Evolutionary conservation across 2,113 vertebrate genomes (phyloP).

Genomic region (Numenius arquata): DNA sequence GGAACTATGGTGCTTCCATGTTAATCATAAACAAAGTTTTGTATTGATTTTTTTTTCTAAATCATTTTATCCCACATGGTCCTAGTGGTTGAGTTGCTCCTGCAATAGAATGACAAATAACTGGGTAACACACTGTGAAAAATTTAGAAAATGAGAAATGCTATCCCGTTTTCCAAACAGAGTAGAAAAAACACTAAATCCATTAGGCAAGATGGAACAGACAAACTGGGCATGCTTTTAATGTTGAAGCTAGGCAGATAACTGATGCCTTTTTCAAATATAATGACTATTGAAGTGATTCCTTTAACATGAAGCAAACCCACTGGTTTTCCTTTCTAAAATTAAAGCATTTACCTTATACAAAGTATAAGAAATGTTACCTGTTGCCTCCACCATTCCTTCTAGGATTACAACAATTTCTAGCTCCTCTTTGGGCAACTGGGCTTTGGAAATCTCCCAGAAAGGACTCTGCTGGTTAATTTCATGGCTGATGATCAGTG

Average conservation of each 20-base stretch:
- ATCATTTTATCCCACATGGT: slow-evolving; percentile 23
- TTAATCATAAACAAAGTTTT: neutral
- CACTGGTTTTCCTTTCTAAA: slow-evolving; percentile 51
- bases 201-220: slow-evolving; percentile 25
- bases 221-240: slow-evolving; percentile 38
- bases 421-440: slow-evolving; percentile 91
- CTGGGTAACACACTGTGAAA: slow-evolving; percentile 18
- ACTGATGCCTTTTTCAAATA: neutral
- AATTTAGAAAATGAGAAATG: slow-evolving; percentile 33
- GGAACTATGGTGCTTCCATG: neutral
- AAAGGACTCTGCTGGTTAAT: slow-evolving; percentile 98
- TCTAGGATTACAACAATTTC: slow-evolving; percentile 98
- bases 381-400: slow-evolving; percentile 99
- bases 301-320: slow-evolving; percentile 32
- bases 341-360: slow-evolving; percentile 63
- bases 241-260: slow-evolving; percentile 36
- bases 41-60: neutral
- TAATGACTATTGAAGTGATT: neutral
- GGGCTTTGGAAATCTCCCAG: slow-evolving; percentile 95
- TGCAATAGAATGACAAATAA: slow-evolving; percentile 42
- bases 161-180: slow-evolving; percentile 15
- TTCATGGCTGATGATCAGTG: slow-evolving; percentile 98
- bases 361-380: slow-evolving; percentile 76
- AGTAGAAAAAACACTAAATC: slow-evolving; percentile 42
- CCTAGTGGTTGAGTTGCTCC: slow-evolving; percentile 22